These are phyloP conservation scores for Zaprionus obscuricornis DNA, from an alignment of 2,888 invertebrate species.

Conservation along the genomic window DNA sequence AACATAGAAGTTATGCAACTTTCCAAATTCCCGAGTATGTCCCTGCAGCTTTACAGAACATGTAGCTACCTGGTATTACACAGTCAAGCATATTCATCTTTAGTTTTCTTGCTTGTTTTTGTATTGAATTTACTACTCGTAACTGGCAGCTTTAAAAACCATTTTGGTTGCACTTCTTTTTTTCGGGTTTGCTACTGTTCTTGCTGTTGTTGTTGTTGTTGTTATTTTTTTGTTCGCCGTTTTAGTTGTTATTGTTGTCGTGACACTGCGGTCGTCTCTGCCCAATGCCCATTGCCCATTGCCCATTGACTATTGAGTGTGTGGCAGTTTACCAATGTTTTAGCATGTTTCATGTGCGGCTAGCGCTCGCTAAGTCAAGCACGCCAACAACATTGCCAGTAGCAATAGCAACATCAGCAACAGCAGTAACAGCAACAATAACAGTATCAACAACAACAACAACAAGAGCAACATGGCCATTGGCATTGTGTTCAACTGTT, in stretches of 20 bases:
- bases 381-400: slow-evolving; percentile 16
- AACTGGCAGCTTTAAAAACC: slow-evolving; percentile 58
- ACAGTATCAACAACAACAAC: no score
- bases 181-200: slow-evolving; percentile 12
- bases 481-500: no score
- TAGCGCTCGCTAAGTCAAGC: slow-evolving; percentile 14
- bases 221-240: background rate
- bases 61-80: no score
- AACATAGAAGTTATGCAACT: no score
- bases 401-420: background rate
- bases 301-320: slow-evolving; percentile 38
- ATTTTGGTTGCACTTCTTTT: slow-evolving; percentile 31
- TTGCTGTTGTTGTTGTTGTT: slow-evolving; percentile 8
- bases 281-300: background rate
- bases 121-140: slow-evolving; percentile 53
- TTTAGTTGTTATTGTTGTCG: slow-evolving; percentile 39
- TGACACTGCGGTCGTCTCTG: slow-evolving; percentile 20
- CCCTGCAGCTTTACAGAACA: no score
- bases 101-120: background rate
- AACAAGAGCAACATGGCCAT: no score
- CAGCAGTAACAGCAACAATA: slow-evolving; percentile 13
- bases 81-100: no score
- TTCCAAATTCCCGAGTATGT: no score
- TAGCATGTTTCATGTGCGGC: slow-evolving; percentile 29
- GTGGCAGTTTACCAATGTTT: slow-evolving; percentile 50